phyloP scores from a whole-genome alignment of 2,113 vertebrate genomes.

The Galbula dea region DNA sequence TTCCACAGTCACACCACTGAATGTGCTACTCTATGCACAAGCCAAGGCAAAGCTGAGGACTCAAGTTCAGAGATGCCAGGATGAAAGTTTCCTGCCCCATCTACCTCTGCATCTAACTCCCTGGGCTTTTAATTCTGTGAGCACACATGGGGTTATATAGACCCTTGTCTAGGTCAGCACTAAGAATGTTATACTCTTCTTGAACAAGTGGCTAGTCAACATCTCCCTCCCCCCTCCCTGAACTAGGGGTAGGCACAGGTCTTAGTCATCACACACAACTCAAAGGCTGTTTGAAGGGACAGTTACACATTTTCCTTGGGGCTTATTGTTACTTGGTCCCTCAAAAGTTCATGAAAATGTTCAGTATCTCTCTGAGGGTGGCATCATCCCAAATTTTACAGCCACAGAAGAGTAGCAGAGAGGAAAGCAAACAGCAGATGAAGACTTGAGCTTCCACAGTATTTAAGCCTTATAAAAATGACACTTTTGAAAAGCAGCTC shows the following conservation, averaged over 20 bases:
- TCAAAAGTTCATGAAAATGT: not conserved
- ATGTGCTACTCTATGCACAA: not conserved
- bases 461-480: not conserved
- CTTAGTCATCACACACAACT: fast-evolving
- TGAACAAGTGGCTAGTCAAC: fast-evolving
- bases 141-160: not conserved
- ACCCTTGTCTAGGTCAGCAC: not conserved
- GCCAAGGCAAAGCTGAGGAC: not conserved
- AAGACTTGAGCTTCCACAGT: not conserved
- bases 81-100: not conserved
- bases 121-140: not conserved
- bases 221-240: not conserved
- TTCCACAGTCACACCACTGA: not conserved
- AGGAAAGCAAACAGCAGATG: not conserved
- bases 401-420: not conserved
- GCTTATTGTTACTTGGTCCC: not conserved
- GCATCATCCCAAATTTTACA: not conserved
- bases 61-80: not conserved
- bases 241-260: not conserved
- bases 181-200: not conserved
- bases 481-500: not conserved
- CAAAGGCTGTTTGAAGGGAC: not conserved
- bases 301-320: not conserved
- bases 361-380: not conserved
- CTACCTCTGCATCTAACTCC: not conserved